Percentiles rank a stretch among this genome's conserved stretches.
Evolutionary conservation across 2,113 vertebrate species (phyloP).

Genomic region (Thymallus thymallus): DNA sequence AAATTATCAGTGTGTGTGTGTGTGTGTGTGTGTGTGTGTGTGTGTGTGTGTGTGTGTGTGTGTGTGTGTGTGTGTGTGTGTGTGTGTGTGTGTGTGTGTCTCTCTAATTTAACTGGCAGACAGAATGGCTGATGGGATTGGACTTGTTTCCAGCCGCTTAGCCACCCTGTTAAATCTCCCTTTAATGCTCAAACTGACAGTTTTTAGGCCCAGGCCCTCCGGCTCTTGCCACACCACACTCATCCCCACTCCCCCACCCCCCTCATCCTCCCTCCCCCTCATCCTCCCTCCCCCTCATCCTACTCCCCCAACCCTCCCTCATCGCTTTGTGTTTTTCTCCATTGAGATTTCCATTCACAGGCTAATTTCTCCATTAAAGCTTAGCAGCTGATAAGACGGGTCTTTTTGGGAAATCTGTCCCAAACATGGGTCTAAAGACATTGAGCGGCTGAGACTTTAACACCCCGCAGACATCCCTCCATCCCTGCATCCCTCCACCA

Average conservation of each 20-base stretch:
- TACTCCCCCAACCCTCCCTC: constrained; percentile 21
- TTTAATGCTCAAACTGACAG: constrained; percentile 81
- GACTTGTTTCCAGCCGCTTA: constrained; percentile 82
- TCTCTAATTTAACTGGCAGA: constrained; percentile 75
- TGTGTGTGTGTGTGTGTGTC: constrained; percentile 46
- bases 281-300: constrained; percentile 8
- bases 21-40: background rate
- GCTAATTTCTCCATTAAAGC: constrained; percentile 61
- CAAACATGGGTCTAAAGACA: constrained; percentile 58
- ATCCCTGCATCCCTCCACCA: background rate
- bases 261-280: constrained; percentile 35
- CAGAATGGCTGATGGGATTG: constrained; percentile 82
- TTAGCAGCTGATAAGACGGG: constrained; percentile 57
- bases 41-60: background rate
- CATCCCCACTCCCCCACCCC: constrained; percentile 10
- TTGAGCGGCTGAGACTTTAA: constrained; percentile 32
- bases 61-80: constrained; percentile 7
- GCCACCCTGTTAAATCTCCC: constrained; percentile 78
- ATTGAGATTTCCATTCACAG: constrained; percentile 70
- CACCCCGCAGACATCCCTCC: background rate
- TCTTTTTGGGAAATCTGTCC: constrained; percentile 56
- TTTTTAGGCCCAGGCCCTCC: constrained; percentile 70
- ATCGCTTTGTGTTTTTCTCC: constrained; percentile 55
- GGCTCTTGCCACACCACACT: constrained; percentile 37
- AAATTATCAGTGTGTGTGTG: too few relatives aligned